Base-by-base conservation (phyloP, 2,888 invertebrate genomes). In the Rhamphomyia laevipes region DNA sequence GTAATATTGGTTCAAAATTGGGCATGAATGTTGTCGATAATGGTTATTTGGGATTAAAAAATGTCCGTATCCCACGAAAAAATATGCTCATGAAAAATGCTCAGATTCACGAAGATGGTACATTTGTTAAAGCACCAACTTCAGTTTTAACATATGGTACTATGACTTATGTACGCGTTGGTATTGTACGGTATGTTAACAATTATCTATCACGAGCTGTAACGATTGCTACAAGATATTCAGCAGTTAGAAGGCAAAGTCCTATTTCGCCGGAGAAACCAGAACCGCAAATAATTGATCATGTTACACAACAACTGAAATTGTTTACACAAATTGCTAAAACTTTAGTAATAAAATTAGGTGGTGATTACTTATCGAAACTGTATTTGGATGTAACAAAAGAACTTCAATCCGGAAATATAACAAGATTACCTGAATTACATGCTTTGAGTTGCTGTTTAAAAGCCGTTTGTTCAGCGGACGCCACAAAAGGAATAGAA, bases 41-140 rank as follows among this genome's bases (percentile, higher is more conserved):
- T 67, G 95, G 96, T 0, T 96, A 85, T 70, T 74, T 96, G 21
- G 87, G 88, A 4, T 82, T 96, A 58, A 81, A 90, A 51, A 75
- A 88, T 56, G 84, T 90, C 13, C 77, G 93, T 59, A 88, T 95
- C 68, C 93, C 95, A 0, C 76, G 92, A 51, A 80, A 79, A 7
- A 76, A 89, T 56, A 87, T 96, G 91, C 70, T 96, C 27, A 95
- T 94, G 94, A 88, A 87, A 68, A 86, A 93, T 68, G 81, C 86
- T 12, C 79, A 91, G 74, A 90, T 93, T 54, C 86, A 91, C 75
- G 90, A 83, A 74, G 88, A 91, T 69, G 93, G 93, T 13, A 86
- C 83, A 9, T 92, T 89, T 63, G 77, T 87, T 0, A 82, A 84
- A 65, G 82, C 91, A 1, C 79, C 84, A 0, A 84, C 82, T 58